Percentiles rank a stretch among this genome's conserved stretches.
Conservation (phyloP, 2,113 vertebrate genomes). For the Uropsilus gracilis region DNA sequence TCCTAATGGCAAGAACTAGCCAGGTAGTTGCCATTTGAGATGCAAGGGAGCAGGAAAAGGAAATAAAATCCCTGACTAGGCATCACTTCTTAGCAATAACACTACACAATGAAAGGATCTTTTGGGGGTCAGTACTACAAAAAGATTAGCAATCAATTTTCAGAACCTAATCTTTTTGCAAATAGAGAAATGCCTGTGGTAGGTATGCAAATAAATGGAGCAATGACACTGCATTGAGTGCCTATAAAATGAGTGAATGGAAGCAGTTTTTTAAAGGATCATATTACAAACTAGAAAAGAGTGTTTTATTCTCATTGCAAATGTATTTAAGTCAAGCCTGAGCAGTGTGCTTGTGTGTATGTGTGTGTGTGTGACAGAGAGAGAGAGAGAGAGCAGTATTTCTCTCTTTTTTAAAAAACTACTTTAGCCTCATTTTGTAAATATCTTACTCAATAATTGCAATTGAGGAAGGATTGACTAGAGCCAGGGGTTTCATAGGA, state of each 20-base stretch:
- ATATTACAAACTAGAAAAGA: neutral
- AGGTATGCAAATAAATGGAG: neutral
- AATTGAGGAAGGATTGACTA: neutral
- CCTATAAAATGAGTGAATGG: constrained; percentile 24
- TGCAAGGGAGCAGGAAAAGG: neutral
- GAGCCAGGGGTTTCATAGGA: neutral
- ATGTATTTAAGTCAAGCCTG: neutral
- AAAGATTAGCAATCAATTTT: neutral
- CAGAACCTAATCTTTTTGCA: neutral
- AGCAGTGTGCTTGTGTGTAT: too few relatives aligned
- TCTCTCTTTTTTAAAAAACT: neutral
- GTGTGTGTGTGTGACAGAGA: neutral
- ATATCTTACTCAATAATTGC: neutral
- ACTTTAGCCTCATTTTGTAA: neutral
- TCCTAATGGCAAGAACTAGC: neutral
- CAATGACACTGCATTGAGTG: neutral
- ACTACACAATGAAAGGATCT: neutral
- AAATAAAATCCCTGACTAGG: neutral
- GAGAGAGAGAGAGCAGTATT: too few relatives aligned
- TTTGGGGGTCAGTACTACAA: neutral
- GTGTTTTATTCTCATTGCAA: neutral
- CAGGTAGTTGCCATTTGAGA: neutral
- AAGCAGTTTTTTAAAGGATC: neutral
- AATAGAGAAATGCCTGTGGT: neutral
- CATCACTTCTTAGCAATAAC: neutral